Conservation (phyloP, 2,888 invertebrate species). For the Coleophora deauratella region DNA sequence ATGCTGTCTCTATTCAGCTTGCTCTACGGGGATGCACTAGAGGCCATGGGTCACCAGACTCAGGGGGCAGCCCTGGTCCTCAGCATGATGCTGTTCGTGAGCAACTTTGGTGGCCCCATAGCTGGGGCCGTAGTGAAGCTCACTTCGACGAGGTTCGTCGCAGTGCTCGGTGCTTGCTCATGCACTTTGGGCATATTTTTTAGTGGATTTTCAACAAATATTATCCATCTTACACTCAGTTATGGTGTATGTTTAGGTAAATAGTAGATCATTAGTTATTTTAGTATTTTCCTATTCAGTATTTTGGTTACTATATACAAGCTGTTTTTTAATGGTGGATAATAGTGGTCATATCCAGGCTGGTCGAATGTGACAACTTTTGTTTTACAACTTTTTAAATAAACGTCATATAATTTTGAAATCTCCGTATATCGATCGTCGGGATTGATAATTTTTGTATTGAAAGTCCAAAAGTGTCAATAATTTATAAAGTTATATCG, state of each 20-base stretch:
- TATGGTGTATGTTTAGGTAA: slow-evolving; percentile 63
- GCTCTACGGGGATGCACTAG: slow-evolving; percentile 78
- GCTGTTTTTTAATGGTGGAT: no score
- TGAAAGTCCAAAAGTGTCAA: no score
- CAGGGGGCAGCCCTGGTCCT: slow-evolving; percentile 79
- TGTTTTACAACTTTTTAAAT: no score
- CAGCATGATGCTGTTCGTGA: slow-evolving; percentile 78
- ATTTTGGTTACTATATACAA: no score
- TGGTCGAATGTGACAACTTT: no score
- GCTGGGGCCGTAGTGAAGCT: slow-evolving; percentile 78
- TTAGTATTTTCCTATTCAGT: no score
- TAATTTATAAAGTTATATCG: no score
- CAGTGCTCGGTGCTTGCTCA: slow-evolving; percentile 49
- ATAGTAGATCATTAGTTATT: slow-evolving; percentile 19
- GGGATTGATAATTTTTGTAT: no score
- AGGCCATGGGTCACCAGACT: slow-evolving; percentile 77
- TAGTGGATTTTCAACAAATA: slow-evolving; percentile 59
- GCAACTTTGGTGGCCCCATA: slow-evolving; percentile 79
- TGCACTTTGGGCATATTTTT: slow-evolving; percentile 59
- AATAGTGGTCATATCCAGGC: no score
- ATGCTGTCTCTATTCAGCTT: slow-evolving; percentile 81
- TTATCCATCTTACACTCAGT: slow-evolving; percentile 55
- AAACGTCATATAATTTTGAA: no score
- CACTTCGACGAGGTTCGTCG: slow-evolving; percentile 57
- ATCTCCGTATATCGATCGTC: no score